phyloP scores from a whole-genome alignment of 2,888 invertebrate species.

The Chrysolina haemoptera region DNA sequence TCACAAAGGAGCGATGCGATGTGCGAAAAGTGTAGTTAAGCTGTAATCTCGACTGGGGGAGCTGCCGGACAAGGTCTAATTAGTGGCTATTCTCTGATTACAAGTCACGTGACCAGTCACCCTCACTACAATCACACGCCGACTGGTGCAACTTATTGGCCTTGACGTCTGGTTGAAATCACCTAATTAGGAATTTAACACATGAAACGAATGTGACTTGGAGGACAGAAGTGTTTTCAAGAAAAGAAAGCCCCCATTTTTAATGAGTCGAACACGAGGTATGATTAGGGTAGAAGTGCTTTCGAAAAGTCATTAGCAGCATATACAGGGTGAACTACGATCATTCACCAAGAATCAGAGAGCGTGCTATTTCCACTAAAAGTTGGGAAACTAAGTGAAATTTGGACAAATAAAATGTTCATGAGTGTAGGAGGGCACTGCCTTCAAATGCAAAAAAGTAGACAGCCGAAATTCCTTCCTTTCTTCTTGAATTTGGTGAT shows the following conservation, averaged over 20 bases:
- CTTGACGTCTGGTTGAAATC: conserved; percentile 62
- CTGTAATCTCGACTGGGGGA: conserved; percentile 42
- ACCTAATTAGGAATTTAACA: conserved; percentile 58
- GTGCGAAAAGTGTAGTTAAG: conserved; percentile 46
- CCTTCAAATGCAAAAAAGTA: no score
- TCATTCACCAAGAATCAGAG: no score
- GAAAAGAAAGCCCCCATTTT: neutral
- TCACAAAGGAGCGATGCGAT: conserved; percentile 42
- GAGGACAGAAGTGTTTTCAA: neutral
- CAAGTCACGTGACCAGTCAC: conserved; percentile 66
- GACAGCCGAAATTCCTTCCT: no score
- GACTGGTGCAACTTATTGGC: conserved; percentile 64
- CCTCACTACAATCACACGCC: conserved; percentile 62
- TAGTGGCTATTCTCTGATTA: conserved; percentile 67
- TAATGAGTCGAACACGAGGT: neutral
- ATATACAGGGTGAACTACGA: no score
- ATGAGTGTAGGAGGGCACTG: no score
- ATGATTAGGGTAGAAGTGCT: no score
- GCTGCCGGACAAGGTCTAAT: conserved; percentile 56
- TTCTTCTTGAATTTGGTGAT: no score
- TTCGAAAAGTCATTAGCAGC: no score
- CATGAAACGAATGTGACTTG: neutral
- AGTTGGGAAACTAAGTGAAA: no score
- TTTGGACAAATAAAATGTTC: no score
- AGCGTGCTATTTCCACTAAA: no score